Evolutionary conservation across 2,888 invertebrate genomes (phyloP), one percentile per base, ranked within the genome.

Genomic region (Drosophila longiperda): DNA sequence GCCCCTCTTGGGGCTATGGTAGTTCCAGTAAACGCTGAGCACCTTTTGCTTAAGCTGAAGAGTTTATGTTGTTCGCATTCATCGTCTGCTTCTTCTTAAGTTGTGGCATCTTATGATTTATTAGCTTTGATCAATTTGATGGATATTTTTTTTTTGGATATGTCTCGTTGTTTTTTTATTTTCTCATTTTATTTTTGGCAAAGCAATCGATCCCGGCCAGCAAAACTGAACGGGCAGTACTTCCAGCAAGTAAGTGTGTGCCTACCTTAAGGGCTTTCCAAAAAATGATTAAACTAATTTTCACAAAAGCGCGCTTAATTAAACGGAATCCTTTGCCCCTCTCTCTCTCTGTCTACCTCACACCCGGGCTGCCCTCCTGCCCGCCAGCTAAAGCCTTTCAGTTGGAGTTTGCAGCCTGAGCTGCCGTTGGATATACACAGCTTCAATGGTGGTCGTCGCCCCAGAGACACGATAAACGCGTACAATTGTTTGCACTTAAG

Each of bases 401-500:
- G 23, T 57, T 23, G 32, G 36, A 58, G 8, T 1, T 45, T 54
- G 49, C 34, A 50, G 33, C 49, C 55, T 38, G 59, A 60, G 40
- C 50, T 54, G n/a, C 55, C 55, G 48, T 29, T 42, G 32, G 48
- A 49, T 68, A 49, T 68, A 42, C 48, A 40, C 40, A 66, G 73
- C 85, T 89, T 89, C 87, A 87, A 88, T 82, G 91, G 90, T 91
- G 86, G 92, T 91, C 90, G 89, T 91, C 87, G 90, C 89, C 84
- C 85, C 77, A 86, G 91, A 89, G 90, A 90, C 87, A 90, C 91
- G 90, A 92, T 91, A 91, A 91, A 91, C 90, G 91, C 90, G 89
- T 91, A 92, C 92, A 92, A 92, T 93, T 93, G 92, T 93, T 93
- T 93, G 93, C 92, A 93, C 92, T 93, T 93, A 93, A 92, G 92